Evolutionary conservation across 1,140 invertebrate species (phyloP).

Genomic region (Apis mellifera): Amel_HAv3.1 CM009945.2:4224501-4225000

Average conservation of each 20-base stretch:
- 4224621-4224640: neutral
- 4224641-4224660: neutral
- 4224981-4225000: no score
- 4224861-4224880: no score
- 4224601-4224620: no score
- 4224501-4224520: no score
- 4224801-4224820: neutral
- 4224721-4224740: constrained; percentile 16
- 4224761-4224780: neutral
- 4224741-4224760: neutral
- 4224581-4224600: neutral
- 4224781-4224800: neutral
- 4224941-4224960: no score
- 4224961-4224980: no score
- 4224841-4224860: neutral
- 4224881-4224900: no score
- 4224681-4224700: constrained; percentile 1
- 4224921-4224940: no score
- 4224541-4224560: no score
- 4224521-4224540: no score
- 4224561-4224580: no score
- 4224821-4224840: constrained; percentile 12
- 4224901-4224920: no score
- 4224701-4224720: neutral
- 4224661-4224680: neutral